Base-by-base conservation (phyloP, 2,888 invertebrate genomes). In the Apotomis betuletana region DNA sequence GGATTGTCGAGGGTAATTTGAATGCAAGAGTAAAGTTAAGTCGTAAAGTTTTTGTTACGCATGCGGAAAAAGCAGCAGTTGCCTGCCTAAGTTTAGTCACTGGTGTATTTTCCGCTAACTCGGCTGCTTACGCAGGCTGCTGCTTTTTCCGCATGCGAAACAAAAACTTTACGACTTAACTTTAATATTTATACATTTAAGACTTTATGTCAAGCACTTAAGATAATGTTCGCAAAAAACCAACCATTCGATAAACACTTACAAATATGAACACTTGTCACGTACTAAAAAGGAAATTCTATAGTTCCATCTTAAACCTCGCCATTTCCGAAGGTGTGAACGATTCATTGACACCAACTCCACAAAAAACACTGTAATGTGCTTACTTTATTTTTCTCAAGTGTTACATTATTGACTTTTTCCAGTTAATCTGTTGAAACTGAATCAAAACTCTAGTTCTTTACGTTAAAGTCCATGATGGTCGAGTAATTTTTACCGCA, bases 351-450 rank as follows among this genome's bases (percentile, higher is more conserved):
- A 68, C 72, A 68, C 62, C 38, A 51, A 57, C 71, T 68, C 52
- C 12, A 58, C 54, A 58, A 72, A 72, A 71, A 67, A 58, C 52
- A 51, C 12, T 12, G 67, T 67, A 61, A 67, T 57, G 36, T 52
- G 60, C 51, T 71, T 67, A 61, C 61, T 58, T 63, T 62, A 58
- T 58, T 52, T 69, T 62, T 36, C 52, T 72, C 58, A 58, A 67
- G 71, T 67, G 71, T 52, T 72, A 67, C 69, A 62, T 54, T 67
- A 61, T 61, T 57, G 67, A 65, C 55, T 70, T 61, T 49, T 60
- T 57, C 46, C 41, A 60, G 57, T 41, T 65, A 54, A 61, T 61
- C 67, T 10, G 9, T 4, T 0, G 13, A 13, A 27, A 38, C 55
- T 4, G 4, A 70, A 60, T 70, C 46, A 57, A 13, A 41, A 41